phyloP scores from a whole-genome alignment of 2,113 vertebrate species.

The Myotis lucifugus region DNA sequence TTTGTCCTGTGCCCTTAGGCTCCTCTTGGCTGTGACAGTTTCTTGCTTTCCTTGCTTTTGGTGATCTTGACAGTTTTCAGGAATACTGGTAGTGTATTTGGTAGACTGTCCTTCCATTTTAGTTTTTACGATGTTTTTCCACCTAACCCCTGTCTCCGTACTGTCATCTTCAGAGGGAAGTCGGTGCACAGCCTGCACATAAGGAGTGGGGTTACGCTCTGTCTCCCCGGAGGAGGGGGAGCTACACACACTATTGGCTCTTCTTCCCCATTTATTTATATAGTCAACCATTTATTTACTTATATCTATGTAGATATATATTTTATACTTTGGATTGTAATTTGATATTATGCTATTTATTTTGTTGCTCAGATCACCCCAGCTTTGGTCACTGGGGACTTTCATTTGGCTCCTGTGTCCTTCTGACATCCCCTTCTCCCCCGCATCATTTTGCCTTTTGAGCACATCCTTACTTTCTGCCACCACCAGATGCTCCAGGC shows the following conservation, averaged over 20 bases:
- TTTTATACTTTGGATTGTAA: conserved; percentile 1
- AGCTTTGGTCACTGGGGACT: not conserved
- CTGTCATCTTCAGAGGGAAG: not conserved
- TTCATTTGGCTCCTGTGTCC: not conserved
- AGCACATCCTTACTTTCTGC: not conserved
- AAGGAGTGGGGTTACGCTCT: accelerated
- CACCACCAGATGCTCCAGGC: not conserved
- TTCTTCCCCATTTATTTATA: not conserved
- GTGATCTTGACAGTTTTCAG: not conserved
- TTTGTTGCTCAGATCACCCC: not conserved
- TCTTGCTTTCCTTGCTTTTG: not conserved
- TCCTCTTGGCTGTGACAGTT: not conserved
- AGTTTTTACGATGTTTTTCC: not conserved
- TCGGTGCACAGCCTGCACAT: not conserved
- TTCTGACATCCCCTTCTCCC: not conserved
- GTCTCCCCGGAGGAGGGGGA: not conserved
- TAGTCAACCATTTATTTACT: not conserved
- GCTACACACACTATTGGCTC: not conserved
- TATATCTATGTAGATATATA: not conserved
- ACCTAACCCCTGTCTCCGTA: accelerated
- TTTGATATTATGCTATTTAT: not conserved
- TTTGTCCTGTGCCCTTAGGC: not conserved
- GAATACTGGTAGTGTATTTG: not conserved
- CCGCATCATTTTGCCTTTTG: not conserved
- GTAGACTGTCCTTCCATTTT: not conserved